A percentile compares a stretch with the other conserved stretches of the same genome.
Conservation (phyloP, 1,140 invertebrate genomes). For the Berghia stephanieae region DNA sequence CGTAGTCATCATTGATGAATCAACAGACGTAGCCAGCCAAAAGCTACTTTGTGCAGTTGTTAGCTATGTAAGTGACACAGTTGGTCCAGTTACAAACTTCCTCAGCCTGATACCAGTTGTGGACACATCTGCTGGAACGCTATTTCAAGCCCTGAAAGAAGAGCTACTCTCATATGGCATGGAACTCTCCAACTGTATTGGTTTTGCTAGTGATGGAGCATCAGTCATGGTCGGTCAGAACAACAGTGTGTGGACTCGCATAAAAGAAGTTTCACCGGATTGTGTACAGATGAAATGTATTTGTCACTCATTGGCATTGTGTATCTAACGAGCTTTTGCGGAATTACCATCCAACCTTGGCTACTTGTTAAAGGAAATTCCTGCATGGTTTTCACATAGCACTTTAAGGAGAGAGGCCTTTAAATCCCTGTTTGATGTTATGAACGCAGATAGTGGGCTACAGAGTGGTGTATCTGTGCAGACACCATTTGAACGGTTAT, state of each 20-base stretch:
- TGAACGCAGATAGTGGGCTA: not conserved
- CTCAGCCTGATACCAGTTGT: not conserved
- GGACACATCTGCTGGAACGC: not conserved
- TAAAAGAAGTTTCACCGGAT: not conserved
- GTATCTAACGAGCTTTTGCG: too few relatives aligned
- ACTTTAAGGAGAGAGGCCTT: not conserved
- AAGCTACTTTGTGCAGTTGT: not conserved
- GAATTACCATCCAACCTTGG: too few relatives aligned
- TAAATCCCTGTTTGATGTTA: not conserved
- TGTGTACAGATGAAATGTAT: conserved; percentile 11
- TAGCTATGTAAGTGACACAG: not conserved
- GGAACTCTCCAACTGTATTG: not conserved
- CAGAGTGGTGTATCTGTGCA: not conserved
- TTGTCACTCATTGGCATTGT: not conserved
- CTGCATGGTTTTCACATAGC: too few relatives aligned
- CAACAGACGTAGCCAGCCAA: not conserved
- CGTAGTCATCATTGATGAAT: not conserved
- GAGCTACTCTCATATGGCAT: not conserved
- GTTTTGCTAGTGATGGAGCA: not conserved
- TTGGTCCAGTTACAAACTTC: not conserved
- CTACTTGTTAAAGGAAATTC: too few relatives aligned
- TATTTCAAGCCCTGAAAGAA: not conserved
- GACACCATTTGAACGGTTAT: not conserved
- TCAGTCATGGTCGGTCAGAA: not conserved
- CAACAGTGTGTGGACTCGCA: conserved; percentile 1